Evolutionary conservation across 2,888 invertebrate genomes (phyloP).

Genomic region (Linnaemya vulpina): DNA sequence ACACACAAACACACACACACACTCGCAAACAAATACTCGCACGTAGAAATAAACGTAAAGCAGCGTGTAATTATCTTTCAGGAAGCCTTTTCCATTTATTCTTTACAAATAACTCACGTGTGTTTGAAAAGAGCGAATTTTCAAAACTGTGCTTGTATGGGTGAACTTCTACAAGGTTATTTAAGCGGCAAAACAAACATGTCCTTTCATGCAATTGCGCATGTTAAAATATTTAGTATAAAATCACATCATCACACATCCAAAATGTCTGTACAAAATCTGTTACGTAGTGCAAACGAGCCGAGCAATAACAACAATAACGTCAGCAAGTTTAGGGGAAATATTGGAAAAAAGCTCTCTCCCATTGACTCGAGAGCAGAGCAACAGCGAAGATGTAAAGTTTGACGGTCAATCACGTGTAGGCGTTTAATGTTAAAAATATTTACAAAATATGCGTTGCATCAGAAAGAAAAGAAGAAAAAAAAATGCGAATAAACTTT

Average conservation of each 20-base stretch:
- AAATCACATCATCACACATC: background rate
- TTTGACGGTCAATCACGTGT: constrained; percentile 1
- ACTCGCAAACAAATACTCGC: constrained; percentile 1
- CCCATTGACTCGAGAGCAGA: background rate
- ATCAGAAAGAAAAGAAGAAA: no score
- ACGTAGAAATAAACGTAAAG: no score
- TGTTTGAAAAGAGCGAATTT: background rate
- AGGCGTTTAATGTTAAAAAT: constrained; percentile 42
- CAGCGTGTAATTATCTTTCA: background rate
- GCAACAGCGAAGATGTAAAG: background rate
- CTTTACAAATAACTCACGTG: constrained; percentile 16
- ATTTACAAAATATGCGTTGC: background rate
- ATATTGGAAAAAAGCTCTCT: constrained; percentile 58
- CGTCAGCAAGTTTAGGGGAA: constrained; percentile 25
- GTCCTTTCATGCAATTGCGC: constrained; percentile 46
- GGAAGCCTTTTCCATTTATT: background rate
- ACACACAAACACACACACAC: constrained; percentile 10
- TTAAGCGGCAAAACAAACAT: constrained; percentile 70
- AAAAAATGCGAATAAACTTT: no score
- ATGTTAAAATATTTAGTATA: constrained; percentile 40
- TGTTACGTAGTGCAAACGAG: constrained; percentile 11
- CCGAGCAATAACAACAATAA: background rate
- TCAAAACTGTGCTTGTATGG: constrained; percentile 51
- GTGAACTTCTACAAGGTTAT: constrained; percentile 73
- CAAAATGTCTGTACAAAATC: background rate